A percentile compares a stretch with the other conserved stretches of the same genome.
These are phyloP conservation scores for Ursus arctos DNA, from an alignment of 2,113 vertebrate genomes.

Conservation along the genomic window DNA sequence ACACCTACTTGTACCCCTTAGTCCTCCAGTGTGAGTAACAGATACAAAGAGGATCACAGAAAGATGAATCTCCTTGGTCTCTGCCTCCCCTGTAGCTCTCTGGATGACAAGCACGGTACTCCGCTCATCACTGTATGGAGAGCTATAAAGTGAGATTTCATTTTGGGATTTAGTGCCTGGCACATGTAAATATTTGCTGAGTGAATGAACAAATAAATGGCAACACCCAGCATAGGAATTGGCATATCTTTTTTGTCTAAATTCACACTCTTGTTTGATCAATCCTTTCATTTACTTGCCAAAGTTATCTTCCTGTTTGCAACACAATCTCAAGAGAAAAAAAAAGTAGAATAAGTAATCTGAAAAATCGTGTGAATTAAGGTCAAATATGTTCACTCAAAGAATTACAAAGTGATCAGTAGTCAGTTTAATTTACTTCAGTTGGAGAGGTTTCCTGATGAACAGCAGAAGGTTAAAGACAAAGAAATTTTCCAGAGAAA, in stretches of 20 bases:
- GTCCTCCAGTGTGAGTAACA: background rate
- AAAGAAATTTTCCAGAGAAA: background rate
- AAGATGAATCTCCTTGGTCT: background rate
- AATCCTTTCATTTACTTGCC: background rate
- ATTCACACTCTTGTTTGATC: background rate
- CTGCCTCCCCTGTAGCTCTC: background rate
- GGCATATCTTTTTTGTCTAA: background rate
- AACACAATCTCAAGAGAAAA: background rate
- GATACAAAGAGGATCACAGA: background rate
- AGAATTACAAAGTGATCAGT: background rate
- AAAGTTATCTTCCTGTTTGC: slow-evolving; percentile 22
- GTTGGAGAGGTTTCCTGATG: slow-evolving; percentile 57
- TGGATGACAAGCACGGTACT: background rate
- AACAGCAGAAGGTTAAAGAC: background rate
- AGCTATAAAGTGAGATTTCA: background rate
- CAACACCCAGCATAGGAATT: background rate
- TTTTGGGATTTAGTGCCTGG: background rate
- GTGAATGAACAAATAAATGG: background rate
- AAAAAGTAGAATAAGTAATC: background rate
- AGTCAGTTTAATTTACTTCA: slow-evolving; percentile 45
- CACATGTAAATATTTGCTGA: background rate
- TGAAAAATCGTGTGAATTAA: slow-evolving; percentile 34
- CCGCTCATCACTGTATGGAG: background rate
- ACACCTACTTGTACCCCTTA: background rate
- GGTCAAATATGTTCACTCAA: background rate